Conservation (phyloP, 2,113 vertebrate genomes). For the Polyodon spathula region DNA sequence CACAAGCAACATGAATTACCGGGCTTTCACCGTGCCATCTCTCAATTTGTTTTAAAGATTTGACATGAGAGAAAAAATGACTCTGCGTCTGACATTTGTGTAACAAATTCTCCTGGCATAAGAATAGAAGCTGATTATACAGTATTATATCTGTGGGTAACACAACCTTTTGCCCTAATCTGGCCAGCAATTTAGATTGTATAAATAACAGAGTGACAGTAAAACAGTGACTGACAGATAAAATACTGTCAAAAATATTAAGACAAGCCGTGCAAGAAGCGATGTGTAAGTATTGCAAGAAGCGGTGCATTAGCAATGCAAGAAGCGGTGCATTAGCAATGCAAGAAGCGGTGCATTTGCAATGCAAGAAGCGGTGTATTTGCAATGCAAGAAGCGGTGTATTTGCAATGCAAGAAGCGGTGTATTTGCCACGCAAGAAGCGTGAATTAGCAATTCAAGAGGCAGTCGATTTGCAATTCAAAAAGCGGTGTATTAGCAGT, state of each 20-base stretch:
- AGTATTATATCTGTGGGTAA: constrained; percentile 55
- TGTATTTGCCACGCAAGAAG: too few relatives aligned
- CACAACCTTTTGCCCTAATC: constrained; percentile 59
- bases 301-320: too few relatives aligned
- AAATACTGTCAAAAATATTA: constrained; percentile 16
- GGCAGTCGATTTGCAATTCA: too few relatives aligned
- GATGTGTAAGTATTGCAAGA: background rate
- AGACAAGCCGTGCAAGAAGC: constrained; percentile 5
- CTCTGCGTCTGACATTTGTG: constrained; percentile 60
- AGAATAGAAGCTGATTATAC: constrained; percentile 66
- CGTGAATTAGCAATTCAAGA: too few relatives aligned
- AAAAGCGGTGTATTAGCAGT: too few relatives aligned
- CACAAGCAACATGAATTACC: constrained; percentile 71
- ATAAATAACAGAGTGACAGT: constrained; percentile 53
- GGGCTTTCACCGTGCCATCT: constrained; percentile 62
- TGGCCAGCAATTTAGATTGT: constrained; percentile 56
- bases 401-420: too few relatives aligned
- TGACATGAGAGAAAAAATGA: constrained; percentile 62
- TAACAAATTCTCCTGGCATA: constrained; percentile 64
- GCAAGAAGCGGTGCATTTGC: too few relatives aligned
- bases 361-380: too few relatives aligned
- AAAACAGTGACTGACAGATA: constrained; percentile 18
- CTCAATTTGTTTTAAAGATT: constrained; percentile 70
- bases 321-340: constrained; percentile 8
- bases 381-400: too few relatives aligned